Evolutionary conservation across 2,888 invertebrate genomes (phyloP), one percentile per base, ranked within the genome.

Genomic region (Palloptera scutellata): DNA sequence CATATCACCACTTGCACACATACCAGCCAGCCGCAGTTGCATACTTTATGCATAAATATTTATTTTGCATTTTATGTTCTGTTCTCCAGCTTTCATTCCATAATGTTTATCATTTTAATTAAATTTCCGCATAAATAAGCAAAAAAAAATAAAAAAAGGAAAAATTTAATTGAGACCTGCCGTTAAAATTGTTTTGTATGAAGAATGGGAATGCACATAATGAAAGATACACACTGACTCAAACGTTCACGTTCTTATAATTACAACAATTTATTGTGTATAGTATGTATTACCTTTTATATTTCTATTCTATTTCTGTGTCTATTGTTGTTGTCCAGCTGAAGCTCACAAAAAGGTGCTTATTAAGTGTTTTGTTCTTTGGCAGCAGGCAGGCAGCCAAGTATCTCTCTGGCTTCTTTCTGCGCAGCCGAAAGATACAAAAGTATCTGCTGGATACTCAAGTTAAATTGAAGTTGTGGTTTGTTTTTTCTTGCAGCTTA

Each of bases 61-160:
- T 64, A 77, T 79, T 78, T 78, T 73, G 72, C 77, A 77, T 73
- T 51, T 63, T 74, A 75, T 72, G 72, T 75, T 70, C 69, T 72
- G 72, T 75, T 70, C 69, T 71, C 68, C 51, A n/a, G n/a, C 20
- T 13, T 12, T 57, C 30, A 4, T 30, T 30, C 58, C n/a, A 40
- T 55, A 48, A 17, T 17, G 43, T 43, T 71, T 71, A 70, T 71
- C 64, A 58, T 58, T 69, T 70, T 68, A 71, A 70, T 69, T 65
- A 69, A 69, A 67, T 70, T 70, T 69, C 64, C 69, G 70, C 65
- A 70, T 64, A 67, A 70, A 60, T 67, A 69, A 61, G 66, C 66
- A 70, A 68, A 61, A 20, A 64, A 57, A 66, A 10, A 8, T 11
- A 19, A 51, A 61, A 30, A 0, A 45, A 59, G n/a, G 4, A 19